Evolutionary conservation across 2,888 invertebrate genomes (phyloP).

Genomic region (Neelides folsomi): DNA sequence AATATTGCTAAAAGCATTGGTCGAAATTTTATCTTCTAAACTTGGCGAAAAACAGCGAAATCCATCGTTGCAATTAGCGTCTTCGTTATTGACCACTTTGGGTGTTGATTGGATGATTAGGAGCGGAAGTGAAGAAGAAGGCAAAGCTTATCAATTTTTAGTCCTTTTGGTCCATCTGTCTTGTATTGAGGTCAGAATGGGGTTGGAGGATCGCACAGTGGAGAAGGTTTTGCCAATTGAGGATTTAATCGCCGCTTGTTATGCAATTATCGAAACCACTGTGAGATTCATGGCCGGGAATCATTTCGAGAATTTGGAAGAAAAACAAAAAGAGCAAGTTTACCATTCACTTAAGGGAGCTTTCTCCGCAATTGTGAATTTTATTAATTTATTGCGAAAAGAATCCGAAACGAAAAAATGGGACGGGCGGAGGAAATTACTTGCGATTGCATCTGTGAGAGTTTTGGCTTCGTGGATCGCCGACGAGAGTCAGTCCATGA

Average conservation of each 20-base stretch:
- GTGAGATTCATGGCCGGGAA: slow-evolving; percentile 63
- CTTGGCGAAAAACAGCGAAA: slow-evolving; percentile 77
- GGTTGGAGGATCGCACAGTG: slow-evolving; percentile 68
- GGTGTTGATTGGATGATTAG: slow-evolving; percentile 70
- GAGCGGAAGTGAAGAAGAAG: slow-evolving; percentile 48
- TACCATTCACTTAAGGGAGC: slow-evolving; percentile 81
- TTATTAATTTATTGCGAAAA: slow-evolving; percentile 36
- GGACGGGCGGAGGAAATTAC: slow-evolving; percentile 38
- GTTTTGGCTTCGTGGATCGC: slow-evolving; percentile 79
- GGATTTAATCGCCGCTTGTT: slow-evolving; percentile 68
- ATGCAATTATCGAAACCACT: slow-evolving; percentile 63
- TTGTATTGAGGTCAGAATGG: slow-evolving; percentile 88
- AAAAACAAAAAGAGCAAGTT: slow-evolving; percentile 78
- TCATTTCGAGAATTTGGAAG: slow-evolving; percentile 63
- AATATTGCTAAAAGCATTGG: slow-evolving; percentile 65
- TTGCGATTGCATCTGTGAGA: slow-evolving; percentile 70
- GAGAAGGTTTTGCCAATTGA: slow-evolving; percentile 63
- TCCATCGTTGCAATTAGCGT: slow-evolving; percentile 69
- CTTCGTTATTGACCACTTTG: slow-evolving; percentile 62
- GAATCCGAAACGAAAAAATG: slow-evolving; percentile 31
- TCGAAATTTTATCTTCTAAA: slow-evolving; percentile 71
- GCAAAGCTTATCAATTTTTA: slow-evolving; percentile 63
- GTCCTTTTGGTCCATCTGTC: slow-evolving; percentile 68
- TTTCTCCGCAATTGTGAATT: slow-evolving; percentile 63
- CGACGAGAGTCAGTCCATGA: slow-evolving; percentile 77